Conservation (phyloP, 2,888 invertebrate species). For the Antheraea assamensis region DNA sequence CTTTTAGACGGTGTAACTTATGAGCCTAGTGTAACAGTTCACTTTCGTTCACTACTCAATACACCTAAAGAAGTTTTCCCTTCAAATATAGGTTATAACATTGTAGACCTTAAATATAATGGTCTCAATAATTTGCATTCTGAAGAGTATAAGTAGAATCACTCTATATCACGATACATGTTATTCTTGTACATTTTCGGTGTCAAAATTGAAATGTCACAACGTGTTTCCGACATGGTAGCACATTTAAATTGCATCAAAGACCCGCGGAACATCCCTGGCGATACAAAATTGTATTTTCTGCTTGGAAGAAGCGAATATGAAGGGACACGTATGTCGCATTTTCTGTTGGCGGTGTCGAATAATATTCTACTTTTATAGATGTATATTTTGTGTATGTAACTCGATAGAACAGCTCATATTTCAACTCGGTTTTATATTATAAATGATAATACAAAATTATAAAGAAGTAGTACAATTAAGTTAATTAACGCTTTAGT, state of each 20-base stretch:
- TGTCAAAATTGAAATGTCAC: conserved; percentile 54
- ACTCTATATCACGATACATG: not conserved
- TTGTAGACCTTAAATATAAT: too few species aligned
- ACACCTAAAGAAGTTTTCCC: too few species aligned
- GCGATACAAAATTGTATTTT: conserved; percentile 58
- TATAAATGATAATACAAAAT: not conserved
- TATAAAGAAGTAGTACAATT: not conserved
- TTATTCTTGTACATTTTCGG: conserved; percentile 7
- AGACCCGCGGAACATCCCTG: conserved; percentile 44
- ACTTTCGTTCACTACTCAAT: too few species aligned
- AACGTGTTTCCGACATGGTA: conserved; percentile 43
- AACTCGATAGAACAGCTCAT: not conserved
- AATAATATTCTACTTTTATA: conserved; percentile 37
- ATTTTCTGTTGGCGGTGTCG: conserved; percentile 33
- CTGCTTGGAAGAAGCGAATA: conserved; percentile 48
- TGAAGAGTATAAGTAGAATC: too few species aligned
- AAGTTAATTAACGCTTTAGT: too few species aligned
- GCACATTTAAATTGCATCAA: conserved; percentile 64
- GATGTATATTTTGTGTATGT: conserved; percentile 14
- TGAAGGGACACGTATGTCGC: conserved; percentile 43
- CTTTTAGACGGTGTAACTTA: too few species aligned
- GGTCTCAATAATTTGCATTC: too few species aligned
- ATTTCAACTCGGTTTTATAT: not conserved
- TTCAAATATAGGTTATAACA: too few species aligned
- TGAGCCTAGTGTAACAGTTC: too few species aligned